Evolutionary conservation across 2,797 vertebrate species (phyloP).

Genomic region (Neopelma chrysocephalum): DNA sequence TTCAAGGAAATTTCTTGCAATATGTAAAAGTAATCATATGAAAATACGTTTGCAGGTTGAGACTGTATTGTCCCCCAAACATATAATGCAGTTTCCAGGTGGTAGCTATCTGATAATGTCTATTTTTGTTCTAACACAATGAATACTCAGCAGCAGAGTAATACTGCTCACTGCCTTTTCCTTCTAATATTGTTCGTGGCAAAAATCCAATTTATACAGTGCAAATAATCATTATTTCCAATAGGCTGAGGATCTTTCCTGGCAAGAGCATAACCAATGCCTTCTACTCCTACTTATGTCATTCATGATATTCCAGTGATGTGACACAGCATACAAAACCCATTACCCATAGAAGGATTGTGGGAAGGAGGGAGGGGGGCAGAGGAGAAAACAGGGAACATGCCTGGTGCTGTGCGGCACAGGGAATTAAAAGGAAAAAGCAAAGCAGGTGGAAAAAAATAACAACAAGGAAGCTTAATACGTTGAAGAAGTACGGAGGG

Average conservation of each 20-base stretch:
- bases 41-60: conserved; percentile 31
- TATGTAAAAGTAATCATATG: conserved; percentile 30
- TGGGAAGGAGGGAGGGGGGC: rapidly evolving
- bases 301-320: conserved; percentile 35
- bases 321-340: conserved; percentile 55
- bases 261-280: conserved; percentile 38
- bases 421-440: conserved; percentile 54
- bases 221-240: conserved; percentile 64
- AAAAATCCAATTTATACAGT: conserved; percentile 57
- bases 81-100: conserved; percentile 45
- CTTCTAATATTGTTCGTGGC: conserved; percentile 57
- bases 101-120: conserved; percentile 32
- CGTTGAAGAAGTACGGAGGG: neutral
- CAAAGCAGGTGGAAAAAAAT: conserved; percentile 7
- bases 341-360: neutral
- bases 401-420: neutral
- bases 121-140: conserved; percentile 49
- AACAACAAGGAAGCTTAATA: neutral
- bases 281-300: conserved; percentile 49
- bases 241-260: conserved; percentile 35
- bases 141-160: conserved; percentile 8
- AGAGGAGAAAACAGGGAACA: neutral
- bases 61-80: conserved; percentile 17
- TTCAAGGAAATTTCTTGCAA: conserved; percentile 30
- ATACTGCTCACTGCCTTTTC: conserved; percentile 45